phyloP scores from a whole-genome alignment of 2,888 invertebrate genomes.

The Cerastis leucographa region DNA sequence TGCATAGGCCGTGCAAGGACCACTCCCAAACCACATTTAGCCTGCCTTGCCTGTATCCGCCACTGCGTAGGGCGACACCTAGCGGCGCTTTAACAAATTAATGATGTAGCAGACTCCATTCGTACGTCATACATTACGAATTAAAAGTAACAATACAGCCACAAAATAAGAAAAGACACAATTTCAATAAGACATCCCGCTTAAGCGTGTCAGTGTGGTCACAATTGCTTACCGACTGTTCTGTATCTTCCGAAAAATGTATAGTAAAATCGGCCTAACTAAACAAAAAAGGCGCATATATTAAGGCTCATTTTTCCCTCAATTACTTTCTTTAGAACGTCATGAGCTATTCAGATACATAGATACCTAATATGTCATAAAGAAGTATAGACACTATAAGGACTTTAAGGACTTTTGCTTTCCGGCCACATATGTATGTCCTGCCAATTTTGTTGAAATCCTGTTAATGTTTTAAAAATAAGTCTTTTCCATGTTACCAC shows the following conservation, averaged over 20 bases:
- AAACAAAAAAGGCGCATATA: neutral
- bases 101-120: conserved; percentile 16
- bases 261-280: neutral
- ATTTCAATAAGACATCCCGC: neutral
- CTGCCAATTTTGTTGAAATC: neutral
- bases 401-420: conserved; percentile 6
- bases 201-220: neutral
- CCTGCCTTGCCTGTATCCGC: conserved; percentile 43
- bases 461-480: neutral
- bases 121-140: conserved; percentile 28
- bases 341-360: neutral
- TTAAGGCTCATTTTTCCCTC: neutral
- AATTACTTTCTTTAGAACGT: neutral
- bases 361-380: no score
- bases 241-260: neutral
- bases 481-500: neutral
- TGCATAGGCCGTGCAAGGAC: conserved; percentile 40
- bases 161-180: conserved; percentile 37
- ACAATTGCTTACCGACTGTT: neutral
- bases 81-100: conserved; percentile 21
- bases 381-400: no score
- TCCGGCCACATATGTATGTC: neutral
- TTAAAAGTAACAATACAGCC: conserved; percentile 46
- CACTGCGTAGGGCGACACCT: conserved; percentile 32
- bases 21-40: conserved; percentile 26